These are phyloP conservation scores for Micromys minutus DNA, from an alignment of 2,113 vertebrate species.

Conservation along the genomic window DNA sequence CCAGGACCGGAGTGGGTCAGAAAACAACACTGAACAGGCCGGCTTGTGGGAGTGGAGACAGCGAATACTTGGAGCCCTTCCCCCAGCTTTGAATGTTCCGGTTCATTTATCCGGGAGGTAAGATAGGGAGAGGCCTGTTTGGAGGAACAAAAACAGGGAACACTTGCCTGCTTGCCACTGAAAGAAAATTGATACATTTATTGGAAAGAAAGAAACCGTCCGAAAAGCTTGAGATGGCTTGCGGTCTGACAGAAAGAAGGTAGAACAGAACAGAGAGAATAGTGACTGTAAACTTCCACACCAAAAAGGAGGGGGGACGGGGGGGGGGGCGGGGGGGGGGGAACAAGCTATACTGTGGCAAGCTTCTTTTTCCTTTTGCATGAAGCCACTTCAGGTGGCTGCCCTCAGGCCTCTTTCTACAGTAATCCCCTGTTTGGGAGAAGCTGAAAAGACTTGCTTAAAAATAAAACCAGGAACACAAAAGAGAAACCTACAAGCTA, in stretches of 20 bases:
- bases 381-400: conserved; percentile 56
- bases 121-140: conserved; percentile 7
- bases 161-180: neutral
- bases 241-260: neutral
- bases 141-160: conserved; percentile 41
- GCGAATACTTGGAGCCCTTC: neutral
- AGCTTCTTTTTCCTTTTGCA: neutral
- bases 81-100: conserved; percentile 27
- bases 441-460: conserved; percentile 60
- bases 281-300: conserved; percentile 12
- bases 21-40: neutral
- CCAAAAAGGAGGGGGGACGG: no score
- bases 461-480: conserved; percentile 65
- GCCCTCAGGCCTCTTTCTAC: conserved; percentile 40
- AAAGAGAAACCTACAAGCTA: conserved; percentile 46
- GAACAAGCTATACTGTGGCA: neutral
- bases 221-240: conserved; percentile 27
- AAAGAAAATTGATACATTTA: conserved; percentile 35
- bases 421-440: conserved; percentile 59
- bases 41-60: neutral
- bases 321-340: no score
- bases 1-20: neutral
- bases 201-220: conserved; percentile 16
- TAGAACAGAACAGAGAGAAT: neutral
- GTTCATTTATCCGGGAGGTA: neutral